Evolutionary conservation across 2,797 vertebrate genomes (phyloP).

Genomic region (Lutjanus campechanus): DNA sequence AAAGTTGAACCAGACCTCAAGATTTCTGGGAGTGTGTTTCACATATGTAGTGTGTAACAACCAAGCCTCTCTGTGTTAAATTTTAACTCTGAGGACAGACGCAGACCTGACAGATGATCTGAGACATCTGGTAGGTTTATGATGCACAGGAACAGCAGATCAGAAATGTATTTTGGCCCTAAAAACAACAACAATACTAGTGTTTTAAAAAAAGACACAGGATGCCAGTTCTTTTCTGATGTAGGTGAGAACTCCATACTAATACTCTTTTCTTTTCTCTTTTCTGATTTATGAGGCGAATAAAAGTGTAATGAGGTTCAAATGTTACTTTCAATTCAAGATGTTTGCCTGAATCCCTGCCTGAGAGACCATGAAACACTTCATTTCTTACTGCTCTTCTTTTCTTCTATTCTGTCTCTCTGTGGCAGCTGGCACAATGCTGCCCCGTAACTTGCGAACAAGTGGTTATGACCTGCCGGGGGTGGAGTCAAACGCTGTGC

Average conservation of each 20-base stretch:
- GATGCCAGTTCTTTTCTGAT: neutral
- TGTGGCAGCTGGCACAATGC: slow-evolving; percentile 76
- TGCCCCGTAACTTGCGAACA: slow-evolving; percentile 82
- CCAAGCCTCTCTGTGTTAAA: too few species aligned
- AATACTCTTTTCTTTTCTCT: neutral
- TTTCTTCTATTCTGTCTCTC: slow-evolving; percentile 19
- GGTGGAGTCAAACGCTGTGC: slow-evolving; percentile 81
- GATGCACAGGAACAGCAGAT: neutral
- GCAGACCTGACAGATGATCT: neutral
- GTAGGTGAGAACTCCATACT: neutral
- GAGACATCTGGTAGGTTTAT: neutral
- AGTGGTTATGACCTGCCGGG: slow-evolving; percentile 84
- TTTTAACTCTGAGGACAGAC: neutral
- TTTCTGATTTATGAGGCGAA: neutral
- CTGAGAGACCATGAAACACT: neutral
- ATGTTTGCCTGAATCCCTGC: neutral
- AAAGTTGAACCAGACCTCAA: slow-evolving; percentile 3
- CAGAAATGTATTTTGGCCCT: neutral
- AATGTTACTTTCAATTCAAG: neutral
- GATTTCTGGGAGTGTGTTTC: neutral
- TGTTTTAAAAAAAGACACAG: neutral
- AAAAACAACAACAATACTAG: neutral
- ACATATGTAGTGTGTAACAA: neutral
- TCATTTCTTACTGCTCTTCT: neutral
- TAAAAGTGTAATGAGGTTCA: neutral